A percentile compares a stretch with the other conserved stretches of the same genome.
Evolutionary conservation across 2,113 vertebrate species (phyloP).

Genomic region (Colaptes auratus): DNA sequence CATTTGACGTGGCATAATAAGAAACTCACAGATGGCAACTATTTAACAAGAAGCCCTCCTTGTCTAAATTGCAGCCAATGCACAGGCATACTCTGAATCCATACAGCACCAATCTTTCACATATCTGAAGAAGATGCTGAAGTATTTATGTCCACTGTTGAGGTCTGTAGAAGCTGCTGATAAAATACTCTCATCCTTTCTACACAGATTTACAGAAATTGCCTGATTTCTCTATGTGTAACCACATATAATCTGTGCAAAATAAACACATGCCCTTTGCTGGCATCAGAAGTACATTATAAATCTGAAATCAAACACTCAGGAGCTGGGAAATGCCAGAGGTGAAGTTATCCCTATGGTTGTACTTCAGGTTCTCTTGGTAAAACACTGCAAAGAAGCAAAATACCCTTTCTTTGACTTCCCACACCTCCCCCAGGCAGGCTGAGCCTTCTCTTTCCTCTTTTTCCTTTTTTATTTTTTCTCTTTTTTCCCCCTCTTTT

Average conservation of each 20-base stretch:
- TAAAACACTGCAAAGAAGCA: not conserved
- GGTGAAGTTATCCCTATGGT: not conserved
- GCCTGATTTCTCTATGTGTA: not conserved
- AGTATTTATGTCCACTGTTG: conserved; percentile 73
- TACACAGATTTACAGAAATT: not conserved
- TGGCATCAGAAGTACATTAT: not conserved
- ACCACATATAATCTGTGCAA: not conserved
- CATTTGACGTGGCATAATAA: not conserved
- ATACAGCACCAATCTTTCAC: conserved; percentile 68
- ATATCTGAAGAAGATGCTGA: conserved; percentile 74
- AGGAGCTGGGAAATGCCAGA: not conserved
- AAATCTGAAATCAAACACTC: not conserved
- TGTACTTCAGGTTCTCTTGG: not conserved
- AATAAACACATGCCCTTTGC: not conserved
- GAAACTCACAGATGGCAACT: not conserved
- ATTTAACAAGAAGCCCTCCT: not conserved
- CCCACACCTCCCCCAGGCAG: not conserved
- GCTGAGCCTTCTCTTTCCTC: not conserved
- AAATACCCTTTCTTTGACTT: not conserved
- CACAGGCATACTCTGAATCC: conserved; percentile 77
- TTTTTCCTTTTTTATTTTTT: too few relatives aligned
- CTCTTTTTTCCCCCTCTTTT: too few relatives aligned
- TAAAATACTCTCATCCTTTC: not conserved
- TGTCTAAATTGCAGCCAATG: conserved; percentile 69
- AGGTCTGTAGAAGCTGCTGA: conserved; percentile 52